These are phyloP conservation scores for Taenioides sp. DNA, from an alignment of 2,797 vertebrate genomes.

Conservation along the genomic window DNA sequence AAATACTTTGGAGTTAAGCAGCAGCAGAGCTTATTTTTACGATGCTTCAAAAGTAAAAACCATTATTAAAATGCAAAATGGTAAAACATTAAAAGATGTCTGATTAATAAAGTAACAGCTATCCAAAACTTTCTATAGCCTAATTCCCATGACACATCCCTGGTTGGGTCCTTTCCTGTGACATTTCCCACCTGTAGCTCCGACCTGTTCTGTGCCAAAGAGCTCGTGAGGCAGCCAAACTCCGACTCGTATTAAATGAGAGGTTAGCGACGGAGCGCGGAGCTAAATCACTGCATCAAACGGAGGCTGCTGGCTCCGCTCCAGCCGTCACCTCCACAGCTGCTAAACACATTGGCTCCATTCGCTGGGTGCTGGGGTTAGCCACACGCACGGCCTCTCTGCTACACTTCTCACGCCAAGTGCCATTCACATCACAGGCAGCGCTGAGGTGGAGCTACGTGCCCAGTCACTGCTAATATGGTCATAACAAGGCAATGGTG, in stretches of 20 bases:
- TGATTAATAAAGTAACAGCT: background rate
- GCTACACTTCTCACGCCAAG: conserved; percentile 46
- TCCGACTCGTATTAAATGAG: conserved; percentile 30
- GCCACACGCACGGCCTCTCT: conserved; percentile 39
- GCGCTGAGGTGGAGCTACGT: conserved; percentile 42
- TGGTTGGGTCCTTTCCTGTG: conserved; percentile 11
- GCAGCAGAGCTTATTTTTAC: too few species aligned
- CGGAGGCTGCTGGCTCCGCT: conserved; percentile 36
- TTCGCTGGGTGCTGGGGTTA: conserved; percentile 51
- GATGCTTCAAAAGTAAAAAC: too few species aligned
- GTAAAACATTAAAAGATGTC: background rate
- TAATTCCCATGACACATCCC: background rate
- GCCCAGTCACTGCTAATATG: conserved; percentile 17
- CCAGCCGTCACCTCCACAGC: conserved; percentile 64
- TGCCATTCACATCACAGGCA: conserved; percentile 47
- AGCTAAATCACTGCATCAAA: conserved; percentile 64
- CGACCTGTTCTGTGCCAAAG: conserved; percentile 29
- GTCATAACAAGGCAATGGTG: conserved; percentile 14
- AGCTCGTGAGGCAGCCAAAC: conserved; percentile 19
- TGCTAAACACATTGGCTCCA: conserved; percentile 63
- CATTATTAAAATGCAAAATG: too few species aligned
- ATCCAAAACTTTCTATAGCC: conserved; percentile 1
- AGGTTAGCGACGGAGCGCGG: conserved; percentile 55
- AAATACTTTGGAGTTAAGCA: too few species aligned
- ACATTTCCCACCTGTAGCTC: conserved; percentile 16